phyloP scores from a whole-genome alignment of 2,888 invertebrate species.

The Thumatha senex region DNA sequence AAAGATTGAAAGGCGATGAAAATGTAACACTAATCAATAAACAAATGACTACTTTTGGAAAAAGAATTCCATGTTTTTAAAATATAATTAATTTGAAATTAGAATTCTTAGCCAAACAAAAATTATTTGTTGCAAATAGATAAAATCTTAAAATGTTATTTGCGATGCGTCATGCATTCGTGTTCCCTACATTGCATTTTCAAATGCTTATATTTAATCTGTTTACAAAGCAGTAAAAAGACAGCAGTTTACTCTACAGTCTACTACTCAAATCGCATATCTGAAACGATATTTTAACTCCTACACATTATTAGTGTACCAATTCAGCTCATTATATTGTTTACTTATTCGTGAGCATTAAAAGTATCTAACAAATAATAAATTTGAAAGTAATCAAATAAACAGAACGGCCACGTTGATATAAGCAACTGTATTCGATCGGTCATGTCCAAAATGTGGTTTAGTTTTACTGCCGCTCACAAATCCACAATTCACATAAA shows the following conservation, averaged over 20 bases:
- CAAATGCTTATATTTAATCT: not conserved
- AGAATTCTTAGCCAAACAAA: too few relatives aligned
- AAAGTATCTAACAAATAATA: not conserved
- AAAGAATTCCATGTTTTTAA: too few relatives aligned
- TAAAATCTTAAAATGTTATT: conserved; percentile 19
- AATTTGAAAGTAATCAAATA: not conserved
- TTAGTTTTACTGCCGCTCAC: too few relatives aligned
- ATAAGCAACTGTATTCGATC: too few relatives aligned
- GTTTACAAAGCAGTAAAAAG: not conserved
- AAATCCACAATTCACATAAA: too few relatives aligned
- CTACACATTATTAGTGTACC: not conserved
- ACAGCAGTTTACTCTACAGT: not conserved
- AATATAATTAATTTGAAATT: too few relatives aligned
- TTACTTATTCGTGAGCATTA: not conserved
- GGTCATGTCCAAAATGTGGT: too few relatives aligned
- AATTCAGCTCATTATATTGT: not conserved
- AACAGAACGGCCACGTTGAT: not conserved
- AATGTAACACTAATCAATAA: too few relatives aligned
- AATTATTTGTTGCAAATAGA: conserved; percentile 15
- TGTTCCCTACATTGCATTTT: conserved; percentile 1
- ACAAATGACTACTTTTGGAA: too few relatives aligned
- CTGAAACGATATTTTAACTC: not conserved
- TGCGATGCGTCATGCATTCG: conserved; percentile 14
- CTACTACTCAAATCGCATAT: not conserved
- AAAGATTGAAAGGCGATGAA: too few relatives aligned